Conservation (phyloP, 2,113 vertebrate species). For the Chaetura pelagica region DNA sequence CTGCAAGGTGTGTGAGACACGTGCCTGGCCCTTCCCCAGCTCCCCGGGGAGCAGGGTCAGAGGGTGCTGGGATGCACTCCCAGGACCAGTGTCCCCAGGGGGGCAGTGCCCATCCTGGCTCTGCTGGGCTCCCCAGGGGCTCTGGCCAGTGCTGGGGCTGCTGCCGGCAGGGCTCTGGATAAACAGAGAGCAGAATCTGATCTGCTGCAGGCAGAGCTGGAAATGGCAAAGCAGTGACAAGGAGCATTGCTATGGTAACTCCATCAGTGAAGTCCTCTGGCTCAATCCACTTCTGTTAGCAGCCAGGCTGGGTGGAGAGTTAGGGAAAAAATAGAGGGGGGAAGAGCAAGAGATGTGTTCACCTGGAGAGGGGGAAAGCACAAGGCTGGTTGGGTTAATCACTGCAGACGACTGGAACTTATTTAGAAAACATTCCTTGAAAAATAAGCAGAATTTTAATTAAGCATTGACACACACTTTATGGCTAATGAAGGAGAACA, state of each 20-base stretch:
- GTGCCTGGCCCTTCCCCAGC: neutral
- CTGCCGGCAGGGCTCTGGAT: neutral
- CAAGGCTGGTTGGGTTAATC: neutral
- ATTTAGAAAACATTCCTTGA: constrained; percentile 16
- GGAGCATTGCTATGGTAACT: constrained; percentile 67
- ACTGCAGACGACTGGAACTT: constrained; percentile 10
- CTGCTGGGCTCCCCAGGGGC: neutral
- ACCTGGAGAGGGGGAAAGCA: constrained; percentile 7
- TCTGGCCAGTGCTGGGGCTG: neutral
- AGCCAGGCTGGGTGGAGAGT: neutral
- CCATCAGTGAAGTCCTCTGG: neutral
- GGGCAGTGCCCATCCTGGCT: neutral
- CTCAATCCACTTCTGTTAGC: neutral
- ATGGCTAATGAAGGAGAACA: constrained; percentile 3
- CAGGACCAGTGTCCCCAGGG: fast-evolving
- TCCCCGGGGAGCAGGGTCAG: neutral
- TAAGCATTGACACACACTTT: neutral
- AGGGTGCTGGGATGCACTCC: fast-evolving
- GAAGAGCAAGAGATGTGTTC: neutral
- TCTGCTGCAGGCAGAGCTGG: constrained; percentile 32
- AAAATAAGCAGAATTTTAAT: constrained; percentile 60
- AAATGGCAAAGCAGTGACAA: neutral
- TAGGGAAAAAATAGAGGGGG: neutral
- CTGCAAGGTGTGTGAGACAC: fast-evolving
- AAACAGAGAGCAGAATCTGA: neutral